phyloP scores from a whole-genome alignment of 23 tunicate species.

The Botrylloides violaceus region DNA sequence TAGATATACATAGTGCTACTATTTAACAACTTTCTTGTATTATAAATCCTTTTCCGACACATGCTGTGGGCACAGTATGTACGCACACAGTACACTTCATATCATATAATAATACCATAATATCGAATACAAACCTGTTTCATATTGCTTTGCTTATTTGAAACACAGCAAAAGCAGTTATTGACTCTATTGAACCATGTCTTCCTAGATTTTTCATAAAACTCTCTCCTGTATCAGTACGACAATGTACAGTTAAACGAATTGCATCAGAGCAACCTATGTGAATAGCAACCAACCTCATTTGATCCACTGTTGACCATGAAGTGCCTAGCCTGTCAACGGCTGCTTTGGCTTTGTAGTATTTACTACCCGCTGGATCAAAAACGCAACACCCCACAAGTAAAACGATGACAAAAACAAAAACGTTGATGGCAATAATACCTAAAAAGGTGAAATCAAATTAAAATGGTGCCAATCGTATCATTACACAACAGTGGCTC shows the following conservation, averaged over 20 bases:
- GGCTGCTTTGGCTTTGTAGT: slow-evolving; percentile 41
- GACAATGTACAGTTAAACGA: neutral
- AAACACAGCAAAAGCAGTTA: slow-evolving; percentile 34
- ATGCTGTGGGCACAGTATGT: no score
- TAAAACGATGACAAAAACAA: slow-evolving; percentile 44
- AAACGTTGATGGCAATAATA: slow-evolving; percentile 39
- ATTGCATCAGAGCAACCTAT: neutral
- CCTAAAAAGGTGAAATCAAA: slow-evolving; percentile 26
- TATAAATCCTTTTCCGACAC: no score
- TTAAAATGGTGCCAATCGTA: no score
- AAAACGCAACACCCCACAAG: slow-evolving; percentile 35
- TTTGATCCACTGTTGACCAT: neutral
- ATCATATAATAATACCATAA: no score
- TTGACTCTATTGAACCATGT: slow-evolving; percentile 20
- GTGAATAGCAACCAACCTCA: slow-evolving; percentile 11
- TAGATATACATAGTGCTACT: no score
- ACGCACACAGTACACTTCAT: no score
- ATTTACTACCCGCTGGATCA: slow-evolving; percentile 54
- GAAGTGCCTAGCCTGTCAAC: neutral
- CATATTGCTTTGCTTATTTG: slow-evolving; percentile 11
- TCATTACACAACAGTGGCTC: no score
- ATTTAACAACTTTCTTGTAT: no score
- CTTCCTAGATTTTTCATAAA: slow-evolving; percentile 1
- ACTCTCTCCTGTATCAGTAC: slow-evolving; percentile 13
- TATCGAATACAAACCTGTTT: slow-evolving; percentile 22